phyloP scores from a whole-genome alignment of 2,113 vertebrate genomes.

The Ciconia stormi region DNA sequence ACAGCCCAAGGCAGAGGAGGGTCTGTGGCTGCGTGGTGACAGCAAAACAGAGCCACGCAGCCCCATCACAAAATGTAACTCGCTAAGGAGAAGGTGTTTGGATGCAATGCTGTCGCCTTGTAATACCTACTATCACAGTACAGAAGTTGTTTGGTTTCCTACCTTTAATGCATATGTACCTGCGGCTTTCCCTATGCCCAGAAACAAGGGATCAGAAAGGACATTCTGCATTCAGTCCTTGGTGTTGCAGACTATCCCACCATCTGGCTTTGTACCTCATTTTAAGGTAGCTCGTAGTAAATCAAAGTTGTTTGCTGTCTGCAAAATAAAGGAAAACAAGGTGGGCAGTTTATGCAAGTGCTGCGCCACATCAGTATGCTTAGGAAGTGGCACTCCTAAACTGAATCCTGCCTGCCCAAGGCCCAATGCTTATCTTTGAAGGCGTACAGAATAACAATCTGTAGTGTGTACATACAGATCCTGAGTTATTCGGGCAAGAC shows the following conservation, averaged over 20 bases:
- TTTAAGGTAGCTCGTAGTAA: not conserved
- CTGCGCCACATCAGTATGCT: not conserved
- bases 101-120: not conserved
- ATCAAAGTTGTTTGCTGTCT: not conserved
- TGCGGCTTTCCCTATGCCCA: not conserved
- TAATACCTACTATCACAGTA: not conserved
- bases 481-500: not conserved
- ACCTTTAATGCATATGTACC: not conserved
- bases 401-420: not conserved
- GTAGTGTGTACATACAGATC: not conserved
- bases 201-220: not conserved
- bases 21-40: fast-evolving
- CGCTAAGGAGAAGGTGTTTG: not conserved
- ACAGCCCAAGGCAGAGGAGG: not conserved
- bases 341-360: not conserved
- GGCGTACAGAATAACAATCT: not conserved
- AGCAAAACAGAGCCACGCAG: not conserved
- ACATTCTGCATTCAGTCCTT: not conserved
- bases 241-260: not conserved
- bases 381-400: not conserved
- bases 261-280: not conserved
- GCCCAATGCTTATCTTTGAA: not conserved
- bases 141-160: not conserved
- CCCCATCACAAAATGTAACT: not conserved
- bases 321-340: not conserved